phyloP scores from a whole-genome alignment of 2,797 vertebrate species.

The Syndactyla subalaris region DNA sequence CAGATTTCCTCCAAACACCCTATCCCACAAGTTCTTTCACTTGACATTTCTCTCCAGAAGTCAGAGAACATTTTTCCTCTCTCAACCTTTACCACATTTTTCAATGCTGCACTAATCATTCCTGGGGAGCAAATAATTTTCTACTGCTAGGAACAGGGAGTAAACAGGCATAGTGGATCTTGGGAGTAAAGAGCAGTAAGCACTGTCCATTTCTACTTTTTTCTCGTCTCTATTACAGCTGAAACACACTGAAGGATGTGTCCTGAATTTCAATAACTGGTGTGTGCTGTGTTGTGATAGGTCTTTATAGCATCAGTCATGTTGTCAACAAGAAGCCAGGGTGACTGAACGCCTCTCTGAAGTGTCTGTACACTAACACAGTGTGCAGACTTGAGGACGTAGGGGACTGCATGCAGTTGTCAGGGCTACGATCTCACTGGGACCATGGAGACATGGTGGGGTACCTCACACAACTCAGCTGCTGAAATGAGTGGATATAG shows the following conservation, averaged over 20 bases:
- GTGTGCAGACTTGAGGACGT: not conserved
- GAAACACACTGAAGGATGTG: not conserved
- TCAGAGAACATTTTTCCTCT: not conserved
- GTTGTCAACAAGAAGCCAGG: not conserved
- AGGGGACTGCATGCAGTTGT: not conserved
- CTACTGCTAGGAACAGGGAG: not conserved
- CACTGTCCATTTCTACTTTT: not conserved
- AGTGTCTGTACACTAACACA: not conserved
- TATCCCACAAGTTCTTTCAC: not conserved
- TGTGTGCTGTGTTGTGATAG: not conserved
- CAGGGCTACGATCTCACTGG: accelerated
- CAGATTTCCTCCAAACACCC: not conserved
- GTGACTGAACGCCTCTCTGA: not conserved
- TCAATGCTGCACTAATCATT: not conserved
- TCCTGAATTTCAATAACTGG: not conserved
- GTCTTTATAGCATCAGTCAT: not conserved
- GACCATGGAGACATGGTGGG: not conserved
- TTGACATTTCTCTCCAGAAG: not conserved
- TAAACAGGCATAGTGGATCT: not conserved
- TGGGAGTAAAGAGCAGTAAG: not conserved
- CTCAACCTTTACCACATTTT: not conserved
- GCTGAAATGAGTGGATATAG: not conserved
- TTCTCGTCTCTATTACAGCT: not conserved
- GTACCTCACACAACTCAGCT: not conserved
- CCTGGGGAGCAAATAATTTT: not conserved